Conservation (phyloP, 2,113 vertebrate species). For the Choloepus hoffmanni region DNA sequence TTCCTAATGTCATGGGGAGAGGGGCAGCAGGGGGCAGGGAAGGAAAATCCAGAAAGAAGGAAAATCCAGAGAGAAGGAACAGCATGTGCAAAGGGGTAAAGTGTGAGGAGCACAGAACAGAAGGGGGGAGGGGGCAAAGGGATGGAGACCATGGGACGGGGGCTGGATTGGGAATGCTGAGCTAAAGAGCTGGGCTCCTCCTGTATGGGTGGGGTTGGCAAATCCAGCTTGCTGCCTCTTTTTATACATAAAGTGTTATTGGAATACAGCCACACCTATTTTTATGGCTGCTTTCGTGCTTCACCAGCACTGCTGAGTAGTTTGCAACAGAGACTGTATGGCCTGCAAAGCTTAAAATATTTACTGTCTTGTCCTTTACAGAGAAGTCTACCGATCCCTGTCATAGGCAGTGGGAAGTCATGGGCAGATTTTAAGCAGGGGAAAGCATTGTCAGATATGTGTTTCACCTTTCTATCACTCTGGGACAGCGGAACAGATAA, state of each 20-base stretch:
- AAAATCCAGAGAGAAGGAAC: neutral
- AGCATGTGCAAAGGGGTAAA: neutral
- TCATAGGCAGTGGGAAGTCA: neutral
- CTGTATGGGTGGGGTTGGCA: neutral
- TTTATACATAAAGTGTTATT: neutral
- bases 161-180: neutral
- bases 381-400: neutral
- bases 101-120: neutral
- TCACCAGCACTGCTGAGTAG: neutral
- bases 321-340: neutral
- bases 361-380: neutral
- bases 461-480: neutral
- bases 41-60: neutral
- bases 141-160: fast-evolving
- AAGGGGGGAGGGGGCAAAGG: neutral
- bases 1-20: neutral
- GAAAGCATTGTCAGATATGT: neutral
- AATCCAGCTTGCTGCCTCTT: neutral
- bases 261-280: neutral
- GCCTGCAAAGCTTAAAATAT: neutral
- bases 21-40: neutral
- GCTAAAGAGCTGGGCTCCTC: neutral
- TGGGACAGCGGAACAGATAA: neutral
- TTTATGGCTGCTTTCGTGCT: fast-evolving
- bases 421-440: neutral